phyloP scores from a whole-genome alignment of 2,888 invertebrate genomes.

The Ophion costatus region DNA sequence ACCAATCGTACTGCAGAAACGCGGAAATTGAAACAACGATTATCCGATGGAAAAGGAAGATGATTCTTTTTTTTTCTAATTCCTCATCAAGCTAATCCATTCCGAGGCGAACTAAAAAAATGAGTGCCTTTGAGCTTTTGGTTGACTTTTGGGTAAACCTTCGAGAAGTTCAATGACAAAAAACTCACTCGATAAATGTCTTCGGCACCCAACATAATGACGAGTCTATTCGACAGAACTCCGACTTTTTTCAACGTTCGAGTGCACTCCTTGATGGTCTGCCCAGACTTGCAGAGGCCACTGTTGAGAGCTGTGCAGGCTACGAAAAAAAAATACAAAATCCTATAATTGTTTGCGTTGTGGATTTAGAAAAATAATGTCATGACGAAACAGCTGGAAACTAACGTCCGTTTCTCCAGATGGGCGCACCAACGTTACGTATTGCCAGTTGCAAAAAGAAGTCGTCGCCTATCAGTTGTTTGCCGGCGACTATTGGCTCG shows the following conservation, averaged over 20 bases:
- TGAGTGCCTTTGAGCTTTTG: neutral
- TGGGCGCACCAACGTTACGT: constrained; percentile 69
- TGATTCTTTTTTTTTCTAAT: neutral
- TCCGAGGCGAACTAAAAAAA: neutral
- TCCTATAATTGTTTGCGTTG: neutral
- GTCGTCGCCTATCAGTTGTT: constrained; percentile 77
- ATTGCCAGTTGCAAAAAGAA: constrained; percentile 77
- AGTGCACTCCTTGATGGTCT: constrained; percentile 72
- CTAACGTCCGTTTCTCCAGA: constrained; percentile 72
- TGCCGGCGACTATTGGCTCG: constrained; percentile 71
- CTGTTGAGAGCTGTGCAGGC: constrained; percentile 72
- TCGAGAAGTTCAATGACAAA: neutral
- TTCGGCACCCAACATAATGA: constrained; percentile 76
- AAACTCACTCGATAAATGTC: constrained; percentile 75
- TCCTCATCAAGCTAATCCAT: neutral
- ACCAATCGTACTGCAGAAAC: neutral
- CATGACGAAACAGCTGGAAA: constrained; percentile 11
- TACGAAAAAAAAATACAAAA: constrained; percentile 54
- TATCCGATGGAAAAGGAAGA: neutral
- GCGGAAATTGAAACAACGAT: neutral
- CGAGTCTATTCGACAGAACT: constrained; percentile 72
- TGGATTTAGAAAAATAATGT: neutral
- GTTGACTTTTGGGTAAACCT: neutral
- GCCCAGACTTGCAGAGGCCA: constrained; percentile 77
- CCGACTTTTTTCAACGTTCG: constrained; percentile 66